Evolutionary conservation across 2,113 vertebrate species (phyloP).

Genomic region (Ia io): DNA sequence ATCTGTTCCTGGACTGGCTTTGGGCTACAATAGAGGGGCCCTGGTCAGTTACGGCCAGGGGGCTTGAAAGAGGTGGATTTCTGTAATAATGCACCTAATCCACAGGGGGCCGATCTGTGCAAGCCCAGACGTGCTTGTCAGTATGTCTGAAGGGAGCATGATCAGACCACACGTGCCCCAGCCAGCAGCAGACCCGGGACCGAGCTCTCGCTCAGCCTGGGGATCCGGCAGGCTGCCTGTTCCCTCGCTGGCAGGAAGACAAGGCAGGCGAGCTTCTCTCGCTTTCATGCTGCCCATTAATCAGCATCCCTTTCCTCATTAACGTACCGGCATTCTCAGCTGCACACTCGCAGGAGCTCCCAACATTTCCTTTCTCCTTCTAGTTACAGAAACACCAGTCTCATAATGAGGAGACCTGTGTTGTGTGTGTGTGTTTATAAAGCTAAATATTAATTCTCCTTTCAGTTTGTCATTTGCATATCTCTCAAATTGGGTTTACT

Average conservation of each 20-base stretch:
- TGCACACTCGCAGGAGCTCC: conserved; percentile 57
- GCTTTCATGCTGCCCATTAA: conserved; percentile 35
- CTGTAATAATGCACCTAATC: background rate
- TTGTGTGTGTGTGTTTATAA: background rate
- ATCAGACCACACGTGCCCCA: background rate
- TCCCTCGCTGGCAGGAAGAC: background rate
- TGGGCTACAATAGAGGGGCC: background rate
- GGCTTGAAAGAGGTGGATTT: background rate
- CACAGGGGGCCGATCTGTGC: background rate
- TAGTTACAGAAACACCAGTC: conserved; percentile 43
- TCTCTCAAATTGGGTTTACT: conserved; percentile 49
- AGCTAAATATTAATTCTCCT: conserved; percentile 61
- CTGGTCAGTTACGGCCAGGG: background rate
- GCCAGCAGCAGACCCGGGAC: background rate
- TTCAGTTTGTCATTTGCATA: conserved; percentile 67
- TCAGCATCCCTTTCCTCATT: conserved; percentile 65
- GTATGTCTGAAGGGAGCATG: conserved; percentile 41
- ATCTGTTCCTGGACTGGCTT: background rate
- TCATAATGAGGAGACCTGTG: conserved; percentile 57
- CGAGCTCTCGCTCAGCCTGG: background rate
- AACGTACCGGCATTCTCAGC: conserved; percentile 53
- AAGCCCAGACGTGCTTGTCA: conserved; percentile 4
- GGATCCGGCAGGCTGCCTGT: background rate
- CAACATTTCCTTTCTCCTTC: conserved; percentile 60
- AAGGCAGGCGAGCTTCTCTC: background rate